These are phyloP conservation scores for Rhinopomastus cyanomelas DNA, from an alignment of 2,113 vertebrate species.

Conservation along the genomic window DNA sequence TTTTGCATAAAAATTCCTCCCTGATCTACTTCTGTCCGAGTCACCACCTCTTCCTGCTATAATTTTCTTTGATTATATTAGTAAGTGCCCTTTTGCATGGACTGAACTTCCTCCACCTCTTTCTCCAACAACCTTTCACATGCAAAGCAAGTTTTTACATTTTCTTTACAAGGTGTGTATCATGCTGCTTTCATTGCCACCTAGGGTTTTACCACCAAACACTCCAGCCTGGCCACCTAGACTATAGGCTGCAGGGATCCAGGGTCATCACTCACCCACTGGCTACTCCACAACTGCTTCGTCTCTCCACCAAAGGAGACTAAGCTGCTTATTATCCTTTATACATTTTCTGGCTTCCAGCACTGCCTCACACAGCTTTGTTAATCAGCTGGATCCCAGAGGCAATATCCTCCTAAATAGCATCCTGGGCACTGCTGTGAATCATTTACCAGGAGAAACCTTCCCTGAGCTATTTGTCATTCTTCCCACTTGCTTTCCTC, in stretches of 20 bases:
- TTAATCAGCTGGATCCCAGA: conserved; percentile 35
- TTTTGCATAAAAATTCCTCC: background rate
- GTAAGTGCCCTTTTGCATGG: background rate
- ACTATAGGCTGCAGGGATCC: fast-evolving
- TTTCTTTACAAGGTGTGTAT: background rate
- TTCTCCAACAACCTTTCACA: background rate
- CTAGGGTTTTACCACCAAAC: background rate
- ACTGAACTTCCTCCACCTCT: background rate
- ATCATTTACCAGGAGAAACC: background rate
- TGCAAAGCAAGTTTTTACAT: background rate
- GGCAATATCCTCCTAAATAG: conserved; percentile 20
- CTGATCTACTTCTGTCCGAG: background rate
- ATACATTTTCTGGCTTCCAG: background rate
- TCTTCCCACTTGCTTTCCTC: background rate
- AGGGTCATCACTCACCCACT: background rate
- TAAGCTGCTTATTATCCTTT: background rate
- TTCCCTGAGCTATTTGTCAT: background rate
- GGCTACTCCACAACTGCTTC: background rate
- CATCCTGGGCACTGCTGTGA: background rate
- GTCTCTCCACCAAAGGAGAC: background rate
- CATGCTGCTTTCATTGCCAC: background rate
- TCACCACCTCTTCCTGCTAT: background rate
- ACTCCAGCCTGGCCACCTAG: fast-evolving
- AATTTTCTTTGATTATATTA: background rate
- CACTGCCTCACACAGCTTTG: conserved; percentile 24